These are phyloP conservation scores for Lontra canadensis DNA, from an alignment of 2,113 vertebrate genomes.

Conservation along the genomic window DNA sequence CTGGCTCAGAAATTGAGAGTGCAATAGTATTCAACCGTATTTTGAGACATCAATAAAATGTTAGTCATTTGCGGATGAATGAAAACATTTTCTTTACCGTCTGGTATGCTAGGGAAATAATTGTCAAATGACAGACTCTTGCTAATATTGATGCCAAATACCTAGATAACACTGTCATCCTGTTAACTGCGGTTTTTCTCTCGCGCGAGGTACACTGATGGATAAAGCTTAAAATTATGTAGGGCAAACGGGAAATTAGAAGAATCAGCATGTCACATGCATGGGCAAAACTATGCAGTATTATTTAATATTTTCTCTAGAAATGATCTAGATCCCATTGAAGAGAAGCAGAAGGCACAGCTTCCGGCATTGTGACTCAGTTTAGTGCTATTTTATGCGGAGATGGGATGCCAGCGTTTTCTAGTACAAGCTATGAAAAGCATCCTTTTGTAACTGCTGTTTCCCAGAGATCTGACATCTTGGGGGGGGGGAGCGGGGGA, in stretches of 20 bases:
- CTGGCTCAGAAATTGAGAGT: background rate
- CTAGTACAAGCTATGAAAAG: constrained; percentile 27
- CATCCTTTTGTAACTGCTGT: background rate
- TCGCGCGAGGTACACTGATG: constrained; percentile 38
- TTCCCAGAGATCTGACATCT: constrained; percentile 44
- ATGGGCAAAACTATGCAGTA: background rate
- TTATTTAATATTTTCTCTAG: background rate
- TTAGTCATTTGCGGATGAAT: constrained; percentile 74
- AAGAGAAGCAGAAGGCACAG: background rate
- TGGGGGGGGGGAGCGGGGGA: background rate
- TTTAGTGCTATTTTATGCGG: constrained; percentile 1
- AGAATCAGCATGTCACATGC: background rate
- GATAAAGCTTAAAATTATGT: constrained; percentile 78
- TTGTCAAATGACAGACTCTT: constrained; percentile 81
- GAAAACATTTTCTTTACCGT: constrained; percentile 84
- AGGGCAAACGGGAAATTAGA: constrained; percentile 21
- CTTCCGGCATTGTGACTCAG: background rate
- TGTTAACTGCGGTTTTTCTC: constrained; percentile 64
- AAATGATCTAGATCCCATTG: background rate
- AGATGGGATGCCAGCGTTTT: background rate
- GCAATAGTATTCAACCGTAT: constrained; percentile 20
- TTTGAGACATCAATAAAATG: constrained; percentile 69
- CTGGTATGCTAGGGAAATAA: constrained; percentile 78
- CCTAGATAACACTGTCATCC: constrained; percentile 73
- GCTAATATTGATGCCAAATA: constrained; percentile 80